These are phyloP conservation scores for Drosophila auraria DNA, from an alignment of 1,140 invertebrate genomes.

Conservation along the genomic window DNA sequence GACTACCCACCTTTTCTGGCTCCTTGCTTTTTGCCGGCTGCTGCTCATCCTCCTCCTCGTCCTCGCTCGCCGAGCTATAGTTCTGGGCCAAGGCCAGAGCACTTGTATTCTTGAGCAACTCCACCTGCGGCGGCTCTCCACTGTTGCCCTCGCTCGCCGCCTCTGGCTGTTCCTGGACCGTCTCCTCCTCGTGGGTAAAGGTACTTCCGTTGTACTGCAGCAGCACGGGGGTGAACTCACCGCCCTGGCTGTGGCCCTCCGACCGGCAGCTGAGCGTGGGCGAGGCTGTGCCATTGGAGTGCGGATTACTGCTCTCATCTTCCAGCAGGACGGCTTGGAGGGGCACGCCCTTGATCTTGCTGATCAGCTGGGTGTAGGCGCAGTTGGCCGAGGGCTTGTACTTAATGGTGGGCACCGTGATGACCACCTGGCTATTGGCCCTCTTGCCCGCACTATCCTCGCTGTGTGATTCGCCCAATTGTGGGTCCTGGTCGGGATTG, in stretches of 20 bases:
- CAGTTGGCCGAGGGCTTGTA: conserved; percentile 93
- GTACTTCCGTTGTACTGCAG: conserved; percentile 79
- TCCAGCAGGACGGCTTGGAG: conserved; percentile 82
- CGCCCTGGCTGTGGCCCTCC: conserved; percentile 59
- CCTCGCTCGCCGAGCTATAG: conserved; percentile 87
- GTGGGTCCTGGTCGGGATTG: conserved; percentile 3
- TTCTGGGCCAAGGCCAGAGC: conserved; percentile 87
- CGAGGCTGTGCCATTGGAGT: conserved; percentile 66
- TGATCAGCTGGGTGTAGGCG: conserved; percentile 93
- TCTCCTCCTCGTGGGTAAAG: conserved; percentile 63
- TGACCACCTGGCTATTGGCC: conserved; percentile 48
- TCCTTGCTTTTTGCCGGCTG: conserved; percentile 12
- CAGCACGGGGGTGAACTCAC: conserved; percentile 72
- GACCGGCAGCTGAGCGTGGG: conserved; percentile 65
- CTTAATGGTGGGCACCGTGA: conserved; percentile 86
- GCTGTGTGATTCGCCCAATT: conserved; percentile 23
- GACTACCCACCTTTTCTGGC: background rate
- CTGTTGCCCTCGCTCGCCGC: conserved; percentile 31
- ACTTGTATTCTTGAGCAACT: conserved; percentile 85
- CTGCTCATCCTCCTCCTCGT: conserved; percentile 84
- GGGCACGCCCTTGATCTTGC: conserved; percentile 91
- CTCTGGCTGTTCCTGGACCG: conserved; percentile 36
- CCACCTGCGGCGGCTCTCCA: conserved; percentile 52
- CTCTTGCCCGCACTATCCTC: conserved; percentile 16
- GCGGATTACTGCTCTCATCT: conserved; percentile 55